Base-by-base conservation (phyloP, 2,797 vertebrate species). In the Lithobates sylvaticus region DNA sequence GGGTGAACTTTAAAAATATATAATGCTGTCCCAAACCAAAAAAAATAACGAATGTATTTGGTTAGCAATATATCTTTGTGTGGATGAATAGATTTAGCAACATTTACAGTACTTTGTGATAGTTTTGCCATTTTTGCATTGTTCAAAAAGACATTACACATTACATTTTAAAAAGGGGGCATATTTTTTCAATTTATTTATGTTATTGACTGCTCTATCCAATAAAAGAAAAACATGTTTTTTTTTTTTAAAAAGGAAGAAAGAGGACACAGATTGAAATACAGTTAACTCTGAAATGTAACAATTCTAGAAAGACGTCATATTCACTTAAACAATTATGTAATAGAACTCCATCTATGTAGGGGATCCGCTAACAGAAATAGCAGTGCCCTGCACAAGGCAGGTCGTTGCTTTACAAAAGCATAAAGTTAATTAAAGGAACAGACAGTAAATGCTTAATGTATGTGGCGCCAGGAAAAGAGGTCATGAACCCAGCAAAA, bases 401-500 rank as follows among this genome's bases (percentile, higher is more conserved):
- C 21, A 15, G 68, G 10, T 61, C 29, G 8, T 27, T 78, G 23
- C 75, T 61, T 76, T 34, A 61, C 27, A 32, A 12, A 23, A 58
- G 29, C 58, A 65, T 26, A 67, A 68, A 79, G 78, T 27, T 44
- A 81, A 67, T 81, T 61, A 81, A 27, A 72, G 34, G 27, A n/a
- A 81, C n/a, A 36, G 78, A 81, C 36, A 32, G 4, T 67, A 80
- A 21, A 47, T 54, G 44, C 65, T 10, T n/a, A 36, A 23, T 42
- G 7, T 61, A 27, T 72, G 29, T 70, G 82, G 82, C 82, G 82
- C 82, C 82, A 84, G 44, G 2, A 68, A 26, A 21, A 42, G 32
- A 78, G 83, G 67, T 84, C 83, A 84, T 84, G 75, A 77, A 58
- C 83, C 18, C 26, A 39, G 12, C n/a, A 23, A 27, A 65, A 29